Conservation (phyloP, 2,797 vertebrate genomes). For the Orientallactaga sibirica region DNA sequence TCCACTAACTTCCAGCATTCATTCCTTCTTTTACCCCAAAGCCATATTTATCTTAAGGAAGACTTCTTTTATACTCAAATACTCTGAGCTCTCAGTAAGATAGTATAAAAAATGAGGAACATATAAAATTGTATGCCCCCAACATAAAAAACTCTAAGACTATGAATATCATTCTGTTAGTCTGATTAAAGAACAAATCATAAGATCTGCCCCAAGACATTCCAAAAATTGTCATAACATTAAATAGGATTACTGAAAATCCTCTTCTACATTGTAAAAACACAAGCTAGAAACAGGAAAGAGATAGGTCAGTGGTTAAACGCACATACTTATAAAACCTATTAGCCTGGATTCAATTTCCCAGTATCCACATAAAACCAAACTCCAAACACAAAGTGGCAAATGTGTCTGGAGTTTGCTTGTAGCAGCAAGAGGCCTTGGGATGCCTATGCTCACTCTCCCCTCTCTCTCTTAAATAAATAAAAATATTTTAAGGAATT, state of each 20-base stretch:
- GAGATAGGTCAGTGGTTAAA: too few relatives aligned
- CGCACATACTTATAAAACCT: too few relatives aligned
- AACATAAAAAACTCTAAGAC: not conserved
- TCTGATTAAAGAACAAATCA: slow-evolving; percentile 2
- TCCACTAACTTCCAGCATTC: not conserved
- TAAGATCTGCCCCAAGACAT: slow-evolving; percentile 8
- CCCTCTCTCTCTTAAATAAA: too few relatives aligned
- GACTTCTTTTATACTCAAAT: not conserved
- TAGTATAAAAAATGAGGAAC: not conserved
- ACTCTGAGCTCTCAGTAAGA: not conserved
- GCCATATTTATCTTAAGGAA: not conserved
- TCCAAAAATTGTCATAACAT: slow-evolving; percentile 3
- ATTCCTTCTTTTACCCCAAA: not conserved
- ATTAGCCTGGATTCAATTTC: too few relatives aligned
- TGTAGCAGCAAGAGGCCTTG: too few relatives aligned
- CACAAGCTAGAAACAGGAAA: slow-evolving; percentile 2
- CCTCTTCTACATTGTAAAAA: slow-evolving; percentile 14
- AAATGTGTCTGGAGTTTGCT: too few relatives aligned
- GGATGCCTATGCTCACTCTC: too few relatives aligned
- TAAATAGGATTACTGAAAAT: slow-evolving; percentile 8
- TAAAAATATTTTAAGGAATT: not conserved
- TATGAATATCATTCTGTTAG: not conserved
- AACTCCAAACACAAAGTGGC: too few relatives aligned
- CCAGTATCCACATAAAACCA: too few relatives aligned
- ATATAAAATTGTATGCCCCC: not conserved